phyloP scores from a whole-genome alignment of 1,140 invertebrate genomes.

The Bicyclus anynana region DNA sequence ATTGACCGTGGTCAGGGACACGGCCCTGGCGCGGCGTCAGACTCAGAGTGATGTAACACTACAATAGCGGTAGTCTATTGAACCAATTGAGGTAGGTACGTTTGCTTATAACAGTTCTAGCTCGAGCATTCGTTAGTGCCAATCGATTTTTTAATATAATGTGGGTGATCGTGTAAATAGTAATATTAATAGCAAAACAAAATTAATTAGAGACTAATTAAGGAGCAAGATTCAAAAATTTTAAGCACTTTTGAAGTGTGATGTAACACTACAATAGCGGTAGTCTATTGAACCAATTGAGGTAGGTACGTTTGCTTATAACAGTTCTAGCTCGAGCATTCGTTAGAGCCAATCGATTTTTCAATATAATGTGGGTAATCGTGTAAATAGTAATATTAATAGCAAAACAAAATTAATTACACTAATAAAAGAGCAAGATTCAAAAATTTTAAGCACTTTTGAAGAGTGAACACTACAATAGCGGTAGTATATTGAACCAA shows the following conservation, averaged over 20 bases:
- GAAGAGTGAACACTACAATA: constrained; percentile 41
- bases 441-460: no score
- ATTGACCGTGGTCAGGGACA: constrained; percentile 72
- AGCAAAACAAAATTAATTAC: no score
- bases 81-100: constrained; percentile 31
- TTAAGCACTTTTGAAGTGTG: no score
- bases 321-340: constrained; percentile 7
- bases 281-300: constrained; percentile 31
- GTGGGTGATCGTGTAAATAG: no score
- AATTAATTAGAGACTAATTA: no score
- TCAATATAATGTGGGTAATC: no score
- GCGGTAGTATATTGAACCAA: constrained; percentile 28
- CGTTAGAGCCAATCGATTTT: not conserved
- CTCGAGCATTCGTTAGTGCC: constrained; percentile 1
- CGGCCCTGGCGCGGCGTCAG: constrained; percentile 42
- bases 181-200: no score
- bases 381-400: no score
- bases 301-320: constrained; percentile 22
- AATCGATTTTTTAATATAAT: not conserved
- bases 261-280: constrained; percentile 43
- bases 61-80: constrained; percentile 30
- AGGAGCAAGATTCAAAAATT: no score
- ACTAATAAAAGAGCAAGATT: no score
- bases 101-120: constrained; percentile 10
- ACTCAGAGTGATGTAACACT: constrained; percentile 48